Evolutionary conservation across 2,113 vertebrate species (phyloP), one percentile per base, ranked within the genome.

Genomic region (Oncorhynchus gorbuscha): DNA sequence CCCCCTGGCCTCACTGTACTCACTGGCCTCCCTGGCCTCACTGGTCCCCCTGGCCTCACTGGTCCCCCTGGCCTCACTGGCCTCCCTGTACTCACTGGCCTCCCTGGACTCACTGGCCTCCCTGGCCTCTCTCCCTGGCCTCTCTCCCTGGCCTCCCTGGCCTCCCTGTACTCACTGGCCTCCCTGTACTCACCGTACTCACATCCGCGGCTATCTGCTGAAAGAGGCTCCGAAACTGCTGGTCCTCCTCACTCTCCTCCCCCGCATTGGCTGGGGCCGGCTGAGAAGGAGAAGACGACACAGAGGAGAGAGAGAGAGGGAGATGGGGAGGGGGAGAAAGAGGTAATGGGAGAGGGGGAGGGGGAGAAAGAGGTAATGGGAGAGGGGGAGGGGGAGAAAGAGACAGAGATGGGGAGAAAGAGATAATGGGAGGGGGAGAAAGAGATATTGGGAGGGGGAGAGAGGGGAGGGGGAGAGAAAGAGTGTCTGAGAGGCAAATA

Each of bases 181-280:
- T 70, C 55, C 35, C 51, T 5, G 26, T n/a, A 26, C 75, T 68
- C 28, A 59, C 55, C 51, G 24, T 89, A 96, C 97, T 96, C 90
- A 99, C 97, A 0, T 98, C 95, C 1, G 97, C 96, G 11, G 95
- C 96, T 86, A 99, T 97, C 88, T 99, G 96, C 87, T 92, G 94
- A 92, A 99, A 99, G 89, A 99, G 97, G 70, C 92, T 95, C 87
- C 83, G 89, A 91, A 99, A 98, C 70, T 96, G 95, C 51, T 94
- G 91, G 75, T 97, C 96, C 76, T 99, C 96, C 76, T 97, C 96
- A 1, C 81, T 96, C 71, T 94, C 92, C 55, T 95, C 94, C 16
- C 76, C 93, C 1, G 87, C 82, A 75, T 93, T 94, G 85, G 87
- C 80, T 66, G 95, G 93, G 69, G 75, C 81, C 22, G 85, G 93